Percentiles rank a stretch among this genome's conserved stretches.
These are phyloP conservation scores for Hycleus phaleratus DNA, from an alignment of 1,140 invertebrate species.

Conservation along the genomic window DNA sequence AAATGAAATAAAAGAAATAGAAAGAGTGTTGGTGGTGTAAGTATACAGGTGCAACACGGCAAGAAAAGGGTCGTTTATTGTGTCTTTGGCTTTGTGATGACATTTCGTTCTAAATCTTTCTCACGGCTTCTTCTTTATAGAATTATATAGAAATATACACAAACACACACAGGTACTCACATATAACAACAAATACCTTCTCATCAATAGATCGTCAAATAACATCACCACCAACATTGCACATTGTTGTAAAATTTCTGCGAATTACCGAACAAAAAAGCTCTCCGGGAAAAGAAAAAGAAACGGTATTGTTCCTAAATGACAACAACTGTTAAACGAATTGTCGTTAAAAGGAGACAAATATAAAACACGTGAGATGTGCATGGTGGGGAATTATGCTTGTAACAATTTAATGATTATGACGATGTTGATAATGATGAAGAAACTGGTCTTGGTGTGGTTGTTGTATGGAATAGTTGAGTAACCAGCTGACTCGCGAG, in stretches of 20 bases:
- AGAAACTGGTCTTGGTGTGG: background rate
- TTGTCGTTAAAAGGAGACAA: no score
- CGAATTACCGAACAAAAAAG: conserved; percentile 5
- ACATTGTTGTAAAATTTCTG: conserved; percentile 3
- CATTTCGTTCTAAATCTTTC: conserved; percentile 3
- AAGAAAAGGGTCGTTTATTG: no score
- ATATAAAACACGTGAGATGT: no score
- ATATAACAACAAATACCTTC: no score
- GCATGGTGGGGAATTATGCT: no score
- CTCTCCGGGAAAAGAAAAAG: background rate
- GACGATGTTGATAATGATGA: background rate
- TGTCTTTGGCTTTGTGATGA: conserved; percentile 2
- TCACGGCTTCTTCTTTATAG: conserved; percentile 6
- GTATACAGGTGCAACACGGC: no score
- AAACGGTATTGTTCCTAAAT: background rate
- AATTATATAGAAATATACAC: no score
- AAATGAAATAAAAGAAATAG: no score
- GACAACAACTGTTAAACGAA: no score
- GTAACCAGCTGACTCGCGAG: background rate
- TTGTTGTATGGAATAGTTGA: background rate
- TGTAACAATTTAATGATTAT: background rate
- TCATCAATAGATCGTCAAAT: background rate
- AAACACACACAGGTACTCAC: no score
- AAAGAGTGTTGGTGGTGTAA: no score
- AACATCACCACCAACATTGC: background rate